Evolutionary conservation across 2,113 vertebrate species (phyloP).

Genomic region (Aspidoscelis tigris): DNA sequence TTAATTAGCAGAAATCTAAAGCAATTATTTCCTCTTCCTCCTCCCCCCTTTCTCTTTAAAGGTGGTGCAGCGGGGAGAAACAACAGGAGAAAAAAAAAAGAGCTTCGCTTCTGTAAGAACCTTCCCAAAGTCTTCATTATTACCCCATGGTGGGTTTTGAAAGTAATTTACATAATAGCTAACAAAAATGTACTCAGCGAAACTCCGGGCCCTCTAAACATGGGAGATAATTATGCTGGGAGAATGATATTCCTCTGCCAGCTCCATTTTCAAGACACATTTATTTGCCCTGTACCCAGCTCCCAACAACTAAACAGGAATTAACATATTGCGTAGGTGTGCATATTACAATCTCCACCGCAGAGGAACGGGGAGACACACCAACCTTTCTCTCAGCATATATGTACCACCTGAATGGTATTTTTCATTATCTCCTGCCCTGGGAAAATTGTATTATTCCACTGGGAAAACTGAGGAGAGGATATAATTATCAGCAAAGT

Average conservation of each 20-base stretch:
- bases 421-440: conserved; percentile 78
- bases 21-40: conserved; percentile 24
- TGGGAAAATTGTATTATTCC: conserved; percentile 82
- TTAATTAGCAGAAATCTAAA: conserved; percentile 69
- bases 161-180: conserved; percentile 79
- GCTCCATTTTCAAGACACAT: conserved; percentile 72
- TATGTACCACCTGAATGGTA: conserved; percentile 76
- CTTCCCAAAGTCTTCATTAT: conserved; percentile 67
- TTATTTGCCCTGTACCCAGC: conserved; percentile 70
- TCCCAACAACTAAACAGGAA: conserved; percentile 65
- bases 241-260: conserved; percentile 75
- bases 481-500: conserved; percentile 85
- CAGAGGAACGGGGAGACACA: conserved; percentile 60
- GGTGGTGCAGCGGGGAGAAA: neutral
- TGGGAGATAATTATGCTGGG: conserved; percentile 70
- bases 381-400: conserved; percentile 64
- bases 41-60: conserved; percentile 7
- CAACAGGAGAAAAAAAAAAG: conserved; percentile 3
- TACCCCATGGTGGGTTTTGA: conserved; percentile 71
- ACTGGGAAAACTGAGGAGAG: conserved; percentile 78
- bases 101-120: conserved; percentile 51
- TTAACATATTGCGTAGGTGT: conserved; percentile 66
- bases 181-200: conserved; percentile 77
- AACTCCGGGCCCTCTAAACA: conserved; percentile 73
- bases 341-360: conserved; percentile 45